Evolutionary conservation across 2,797 vertebrate species (phyloP).

Genomic region (Acanthurus lineatus): DNA sequence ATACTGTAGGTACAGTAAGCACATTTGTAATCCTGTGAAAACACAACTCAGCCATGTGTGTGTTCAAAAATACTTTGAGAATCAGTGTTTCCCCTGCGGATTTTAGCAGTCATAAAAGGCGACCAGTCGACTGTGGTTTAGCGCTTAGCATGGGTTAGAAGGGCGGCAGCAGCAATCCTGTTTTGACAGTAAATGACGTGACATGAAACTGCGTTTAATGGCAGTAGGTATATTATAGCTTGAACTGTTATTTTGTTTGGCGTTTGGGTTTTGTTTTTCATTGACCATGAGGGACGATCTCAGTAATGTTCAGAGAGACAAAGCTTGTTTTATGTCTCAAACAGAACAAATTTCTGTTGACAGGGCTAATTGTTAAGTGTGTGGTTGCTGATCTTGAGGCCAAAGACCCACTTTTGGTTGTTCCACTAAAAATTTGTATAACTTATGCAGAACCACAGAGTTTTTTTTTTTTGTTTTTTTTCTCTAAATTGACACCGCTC

Average conservation of each 20-base stretch:
- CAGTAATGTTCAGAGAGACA: conserved; percentile 78
- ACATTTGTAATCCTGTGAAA: conserved; percentile 84
- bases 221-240: conserved; percentile 71
- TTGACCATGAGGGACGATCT: conserved; percentile 73
- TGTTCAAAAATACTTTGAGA: conserved; percentile 71
- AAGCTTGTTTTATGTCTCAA: conserved; percentile 77
- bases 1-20: conserved; percentile 75
- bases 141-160: conserved; percentile 63
- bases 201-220: conserved; percentile 74
- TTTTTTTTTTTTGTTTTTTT: conserved; percentile 11
- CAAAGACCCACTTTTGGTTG: conserved; percentile 79
- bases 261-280: conserved; percentile 71
- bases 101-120: conserved; percentile 65
- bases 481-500: conserved; percentile 61
- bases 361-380: conserved; percentile 85
- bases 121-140: conserved; percentile 77
- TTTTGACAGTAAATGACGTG: conserved; percentile 79
- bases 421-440: conserved; percentile 74
- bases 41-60: conserved; percentile 74
- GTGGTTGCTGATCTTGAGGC: conserved; percentile 85
- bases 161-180: conserved; percentile 64
- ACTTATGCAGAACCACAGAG: conserved; percentile 73
- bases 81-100: conserved; percentile 70
- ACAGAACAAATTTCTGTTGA: conserved; percentile 83
- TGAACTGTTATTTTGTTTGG: conserved; percentile 77